Conservation (phyloP, 2,113 vertebrate genomes). For the Nothocercus julius region DNA sequence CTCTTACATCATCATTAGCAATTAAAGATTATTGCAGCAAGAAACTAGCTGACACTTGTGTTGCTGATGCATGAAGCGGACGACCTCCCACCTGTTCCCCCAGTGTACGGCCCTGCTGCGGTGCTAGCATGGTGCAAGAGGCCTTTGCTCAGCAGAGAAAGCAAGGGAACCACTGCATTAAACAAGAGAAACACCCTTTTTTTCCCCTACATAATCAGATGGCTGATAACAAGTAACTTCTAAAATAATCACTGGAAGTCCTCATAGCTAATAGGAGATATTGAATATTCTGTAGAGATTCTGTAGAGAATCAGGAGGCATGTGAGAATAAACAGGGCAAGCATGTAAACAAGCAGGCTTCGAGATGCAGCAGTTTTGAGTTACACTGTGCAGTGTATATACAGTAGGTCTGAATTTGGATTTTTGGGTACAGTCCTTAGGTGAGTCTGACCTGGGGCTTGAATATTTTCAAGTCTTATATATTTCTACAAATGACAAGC, state of each 20-base stretch:
- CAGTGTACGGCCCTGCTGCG: neutral
- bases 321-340: neutral
- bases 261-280: slow-evolving; percentile 23
- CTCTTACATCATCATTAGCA: slow-evolving; percentile 40
- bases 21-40: slow-evolving; percentile 56
- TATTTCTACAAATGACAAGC: neutral
- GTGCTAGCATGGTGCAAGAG: neutral
- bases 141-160: neutral
- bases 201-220: neutral
- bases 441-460: neutral
- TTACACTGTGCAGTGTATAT: neutral
- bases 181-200: slow-evolving; percentile 7
- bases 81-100: neutral
- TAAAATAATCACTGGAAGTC: slow-evolving; percentile 31
- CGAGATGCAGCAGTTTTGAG: neutral
- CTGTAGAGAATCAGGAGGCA: neutral
- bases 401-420: neutral
- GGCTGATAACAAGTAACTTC: neutral
- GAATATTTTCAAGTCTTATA: neutral
- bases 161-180: neutral
- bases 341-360: rapidly evolving
- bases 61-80: neutral
- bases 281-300: neutral
- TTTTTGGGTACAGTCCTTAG: neutral
- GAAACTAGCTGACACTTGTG: slow-evolving; percentile 49